A percentile compares a stretch with the other conserved stretches of the same genome.
These are phyloP conservation scores for Drosophila varians DNA, from an alignment of 1,140 invertebrate genomes.

Conservation along the genomic window DNA sequence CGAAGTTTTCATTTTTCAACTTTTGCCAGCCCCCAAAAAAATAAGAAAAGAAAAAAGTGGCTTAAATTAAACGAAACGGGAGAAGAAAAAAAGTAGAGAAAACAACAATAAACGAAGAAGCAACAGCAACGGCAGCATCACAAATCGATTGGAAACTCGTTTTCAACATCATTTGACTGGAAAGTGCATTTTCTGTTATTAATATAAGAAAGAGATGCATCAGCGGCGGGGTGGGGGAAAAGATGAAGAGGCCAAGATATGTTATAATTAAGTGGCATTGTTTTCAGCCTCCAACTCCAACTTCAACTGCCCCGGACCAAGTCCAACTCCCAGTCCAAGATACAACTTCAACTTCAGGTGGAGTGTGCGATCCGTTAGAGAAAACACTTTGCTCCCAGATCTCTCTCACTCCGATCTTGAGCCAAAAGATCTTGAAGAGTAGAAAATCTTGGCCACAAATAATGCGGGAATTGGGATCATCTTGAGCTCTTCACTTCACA, in stretches of 20 bases:
- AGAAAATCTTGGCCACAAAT: constrained; percentile 6
- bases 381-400: constrained; percentile 15
- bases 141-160: constrained; percentile 48
- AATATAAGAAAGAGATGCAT: constrained; percentile 11
- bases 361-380: constrained; percentile 26
- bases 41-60: constrained; percentile 32
- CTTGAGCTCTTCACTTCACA: constrained; percentile 32
- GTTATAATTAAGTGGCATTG: constrained; percentile 48
- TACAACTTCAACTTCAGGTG: constrained; percentile 2
- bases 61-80: constrained; percentile 60
- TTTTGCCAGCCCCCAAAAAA: background rate
- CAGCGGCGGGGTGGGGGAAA: background rate
- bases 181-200: constrained; percentile 49
- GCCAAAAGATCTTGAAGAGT: constrained; percentile 1
- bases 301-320: background rate
- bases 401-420: constrained; percentile 9
- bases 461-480: constrained; percentile 31
- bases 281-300: constrained; percentile 17
- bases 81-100: constrained; percentile 24
- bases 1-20: constrained; percentile 34
- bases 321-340: background rate
- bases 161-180: constrained; percentile 47
- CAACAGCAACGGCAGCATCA: constrained; percentile 16
- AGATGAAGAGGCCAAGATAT: constrained; percentile 26
- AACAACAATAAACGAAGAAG: constrained; percentile 31